Base-by-base conservation (phyloP, 2,113 vertebrate species). In the Hippocampus zosterae region DNA sequence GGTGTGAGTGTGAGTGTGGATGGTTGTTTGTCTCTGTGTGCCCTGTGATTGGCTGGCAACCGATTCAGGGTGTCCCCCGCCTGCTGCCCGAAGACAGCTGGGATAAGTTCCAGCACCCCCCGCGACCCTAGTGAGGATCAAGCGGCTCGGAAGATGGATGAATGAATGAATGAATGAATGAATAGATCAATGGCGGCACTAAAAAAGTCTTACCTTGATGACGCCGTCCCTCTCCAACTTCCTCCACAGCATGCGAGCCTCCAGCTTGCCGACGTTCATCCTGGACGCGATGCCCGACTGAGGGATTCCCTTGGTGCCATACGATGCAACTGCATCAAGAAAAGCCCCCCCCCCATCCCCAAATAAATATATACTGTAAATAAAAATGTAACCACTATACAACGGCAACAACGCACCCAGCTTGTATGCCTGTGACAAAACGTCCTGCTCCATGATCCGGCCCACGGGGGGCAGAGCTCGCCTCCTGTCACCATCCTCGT, bases 161-260 rank as follows among this genome's bases (percentile, higher is more conserved):
- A n/a, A n/a, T n/a, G n/a, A n/a, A n/a, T n/a, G n/a, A n/a, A n/a
- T n/a, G n/a, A n/a, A n/a, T n/a, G n/a, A n/a, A n/a, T n/a, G n/a
- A n/a, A n/a, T n/a, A n/a, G n/a, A 33, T 8, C 0, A 15, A 29
- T 8, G 1, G 9, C n/a, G 0, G 1, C 0, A n/a, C 2, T 33
- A 13, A 37, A 65, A 42, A 41, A 9, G 19, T 12, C 67, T 84
- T 53, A 88, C 97, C 94, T 97, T 98, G 79, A 98, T 92, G 65
- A 94, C 84, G 73, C 92, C 92, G 55, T 94, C 94, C 61, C 93
- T 90, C 73, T 96, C 94, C 75, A 99, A 85, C 46, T 93, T 88
- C 25, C 95, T 93, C 77, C 96, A 97, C 55, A 98, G 74, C 96
- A 98, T 98, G 19, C 97, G 92, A 1, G 93, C 92, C 83, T 99